Evolutionary conservation across 1,140 invertebrate species (phyloP), one percentile per base, ranked within the genome.

Genomic region (Bilobella aurantiaca): DNA sequence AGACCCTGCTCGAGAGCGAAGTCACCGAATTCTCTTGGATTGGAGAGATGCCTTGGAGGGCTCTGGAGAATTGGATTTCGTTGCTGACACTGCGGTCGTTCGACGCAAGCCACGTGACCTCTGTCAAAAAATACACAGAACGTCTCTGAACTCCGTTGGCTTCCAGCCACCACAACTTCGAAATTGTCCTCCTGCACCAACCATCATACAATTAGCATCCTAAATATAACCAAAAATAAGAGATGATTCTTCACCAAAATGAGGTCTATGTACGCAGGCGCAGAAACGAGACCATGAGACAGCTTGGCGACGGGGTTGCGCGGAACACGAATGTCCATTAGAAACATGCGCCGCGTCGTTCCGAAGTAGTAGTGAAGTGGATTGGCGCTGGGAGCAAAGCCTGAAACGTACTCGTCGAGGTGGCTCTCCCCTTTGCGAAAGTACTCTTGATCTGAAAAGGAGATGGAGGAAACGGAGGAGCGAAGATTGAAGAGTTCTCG

Each of bases 311-410:
- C 65, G 29, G 70, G 67, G 47, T 69, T 47, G 5, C 49, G 28
- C 2, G 70, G 68, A 47, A 72, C 70, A 53, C 70, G 25, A 14
- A 66, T 29, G 56, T 72, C 70, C 67, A 72, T 69, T 27, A 69
- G 37, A 53, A 67, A 67, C 23, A 72, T 16, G 2, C 63, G 49
- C 12, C 31, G 23, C 21, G 58, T 62, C 14, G 70, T 69, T 12
- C 70, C 70, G 25, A 72, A 61, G 34, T 72, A 69, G 30, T 69
- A 69, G 56, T 69, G 49, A 23, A 53, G 12, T 5, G 49, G 49
- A 23, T 53, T 53, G 14, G 14, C 23, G 25, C 49, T 53, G 5
- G 49, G 21, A 12, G 23, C 23, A 23, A 53, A 23, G 23, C 60
- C 68, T 31, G 58, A 60, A 0, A 71, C 58, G 25, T 28, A 61